Percentiles rank a stretch among this genome's conserved stretches.
These are phyloP conservation scores for Drosophila kuntzei DNA, from an alignment of 2,888 invertebrate species.

Conservation along the genomic window DNA sequence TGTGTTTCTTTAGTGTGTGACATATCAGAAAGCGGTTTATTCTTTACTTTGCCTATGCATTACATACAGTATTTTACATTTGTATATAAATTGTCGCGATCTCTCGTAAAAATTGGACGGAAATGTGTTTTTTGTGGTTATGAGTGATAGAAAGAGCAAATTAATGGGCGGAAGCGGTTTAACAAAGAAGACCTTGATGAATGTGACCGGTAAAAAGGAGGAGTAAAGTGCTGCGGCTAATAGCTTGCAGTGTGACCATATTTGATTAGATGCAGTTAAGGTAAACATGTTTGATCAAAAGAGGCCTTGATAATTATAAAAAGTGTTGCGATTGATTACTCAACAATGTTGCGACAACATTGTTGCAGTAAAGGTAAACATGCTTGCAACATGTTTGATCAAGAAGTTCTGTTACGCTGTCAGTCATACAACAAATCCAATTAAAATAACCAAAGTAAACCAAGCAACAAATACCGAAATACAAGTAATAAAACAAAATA, in stretches of 20 bases:
- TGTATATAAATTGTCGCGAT: conserved; percentile 16
- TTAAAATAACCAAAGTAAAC: conserved; percentile 37
- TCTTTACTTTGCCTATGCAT: conserved; percentile 49
- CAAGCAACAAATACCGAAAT: conserved; percentile 29
- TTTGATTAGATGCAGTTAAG: not conserved
- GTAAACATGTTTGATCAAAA: not conserved
- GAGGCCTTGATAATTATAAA: not conserved
- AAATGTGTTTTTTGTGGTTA: conserved; percentile 43
- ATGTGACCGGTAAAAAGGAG: not conserved
- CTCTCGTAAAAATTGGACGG: conserved; percentile 28
- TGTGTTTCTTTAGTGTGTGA: conserved; percentile 30
- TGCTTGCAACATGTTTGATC: conserved; percentile 28
- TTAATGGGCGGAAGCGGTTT: conserved; percentile 38
- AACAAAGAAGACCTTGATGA: conserved; percentile 11
- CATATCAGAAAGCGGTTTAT: conserved; percentile 41
- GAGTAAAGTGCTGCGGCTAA: conserved; percentile 1
- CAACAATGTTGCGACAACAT: conserved; percentile 10
- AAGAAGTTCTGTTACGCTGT: conserved; percentile 38
- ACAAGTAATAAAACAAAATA: conserved; percentile 12
- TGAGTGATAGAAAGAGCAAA: conserved; percentile 24
- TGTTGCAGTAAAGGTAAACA: conserved; percentile 13
- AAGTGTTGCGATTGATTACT: conserved; percentile 4
- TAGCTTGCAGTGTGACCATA: conserved; percentile 21
- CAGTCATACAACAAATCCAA: conserved; percentile 34
- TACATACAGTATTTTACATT: conserved; percentile 1